Evolutionary conservation across 2,113 vertebrate genomes (phyloP).

Genomic region (Microtus oregoni): DNA sequence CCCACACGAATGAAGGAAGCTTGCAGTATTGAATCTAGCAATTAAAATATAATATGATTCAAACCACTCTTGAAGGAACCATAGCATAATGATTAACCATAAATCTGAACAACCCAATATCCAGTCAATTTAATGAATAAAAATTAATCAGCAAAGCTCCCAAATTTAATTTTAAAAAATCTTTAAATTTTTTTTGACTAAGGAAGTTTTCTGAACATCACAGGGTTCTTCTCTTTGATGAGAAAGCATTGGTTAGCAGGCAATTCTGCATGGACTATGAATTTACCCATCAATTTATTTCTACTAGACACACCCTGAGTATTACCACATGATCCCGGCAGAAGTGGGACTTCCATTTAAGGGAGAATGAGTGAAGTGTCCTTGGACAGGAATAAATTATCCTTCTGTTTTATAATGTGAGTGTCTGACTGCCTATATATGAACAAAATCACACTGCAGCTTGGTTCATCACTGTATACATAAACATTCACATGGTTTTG

Average conservation of each 20-base stretch:
- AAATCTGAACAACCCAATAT: background rate
- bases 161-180: background rate
- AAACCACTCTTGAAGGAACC: background rate
- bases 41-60: background rate
- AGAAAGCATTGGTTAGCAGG: background rate
- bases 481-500: background rate
- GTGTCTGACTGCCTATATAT: background rate
- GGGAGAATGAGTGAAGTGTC: background rate
- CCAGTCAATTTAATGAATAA: background rate
- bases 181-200: background rate
- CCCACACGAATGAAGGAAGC: background rate
- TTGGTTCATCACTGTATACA: background rate
- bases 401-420: background rate
- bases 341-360: background rate
- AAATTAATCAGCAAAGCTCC: background rate
- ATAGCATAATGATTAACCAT: background rate
- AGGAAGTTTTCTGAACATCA: background rate
- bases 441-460: conserved; percentile 1
- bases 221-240: background rate
- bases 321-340: background rate
- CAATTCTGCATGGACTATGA: background rate
- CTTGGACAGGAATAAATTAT: background rate
- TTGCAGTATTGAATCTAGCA: background rate
- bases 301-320: background rate
- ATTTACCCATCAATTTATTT: background rate